phyloP scores from a whole-genome alignment of 2,888 invertebrate species.

The Argyra leucocephala region DNA sequence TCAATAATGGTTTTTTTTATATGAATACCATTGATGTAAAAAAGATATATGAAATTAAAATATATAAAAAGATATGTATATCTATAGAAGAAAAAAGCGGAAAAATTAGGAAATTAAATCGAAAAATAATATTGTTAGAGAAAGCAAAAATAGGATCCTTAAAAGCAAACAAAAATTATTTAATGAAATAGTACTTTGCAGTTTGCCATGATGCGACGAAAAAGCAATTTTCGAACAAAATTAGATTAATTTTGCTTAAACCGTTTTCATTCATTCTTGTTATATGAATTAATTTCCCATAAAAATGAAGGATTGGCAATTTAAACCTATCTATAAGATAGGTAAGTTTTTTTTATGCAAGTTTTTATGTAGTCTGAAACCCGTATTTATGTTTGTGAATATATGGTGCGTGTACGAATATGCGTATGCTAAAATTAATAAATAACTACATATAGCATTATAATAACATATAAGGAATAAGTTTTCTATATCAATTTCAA shows the following conservation, averaged over 20 bases:
- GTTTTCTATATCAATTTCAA: background rate
- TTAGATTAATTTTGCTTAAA: background rate
- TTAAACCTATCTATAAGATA: too few relatives aligned
- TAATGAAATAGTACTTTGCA: background rate
- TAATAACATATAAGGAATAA: background rate
- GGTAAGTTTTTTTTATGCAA: too few relatives aligned
- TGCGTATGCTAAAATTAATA: too few relatives aligned
- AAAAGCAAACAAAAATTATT: background rate
- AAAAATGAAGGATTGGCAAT: too few relatives aligned
- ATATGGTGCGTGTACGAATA: too few relatives aligned
- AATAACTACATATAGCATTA: too few relatives aligned
- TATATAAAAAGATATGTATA: background rate
- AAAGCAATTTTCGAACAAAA: conserved; percentile 4
- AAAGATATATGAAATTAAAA: background rate
- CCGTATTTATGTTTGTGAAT: too few relatives aligned
- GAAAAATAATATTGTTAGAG: background rate
- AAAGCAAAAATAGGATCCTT: background rate
- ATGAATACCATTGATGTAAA: background rate
- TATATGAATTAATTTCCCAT: background rate
- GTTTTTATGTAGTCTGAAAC: too few relatives aligned
- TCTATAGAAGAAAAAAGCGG: background rate
- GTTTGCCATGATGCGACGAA: background rate
- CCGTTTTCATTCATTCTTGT: background rate
- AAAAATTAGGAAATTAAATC: background rate
- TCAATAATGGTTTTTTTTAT: background rate